Percentiles rank a stretch among this genome's conserved stretches.
Conservation (phyloP, 2,888 invertebrate species). For the Emmelina monodactyla region DNA sequence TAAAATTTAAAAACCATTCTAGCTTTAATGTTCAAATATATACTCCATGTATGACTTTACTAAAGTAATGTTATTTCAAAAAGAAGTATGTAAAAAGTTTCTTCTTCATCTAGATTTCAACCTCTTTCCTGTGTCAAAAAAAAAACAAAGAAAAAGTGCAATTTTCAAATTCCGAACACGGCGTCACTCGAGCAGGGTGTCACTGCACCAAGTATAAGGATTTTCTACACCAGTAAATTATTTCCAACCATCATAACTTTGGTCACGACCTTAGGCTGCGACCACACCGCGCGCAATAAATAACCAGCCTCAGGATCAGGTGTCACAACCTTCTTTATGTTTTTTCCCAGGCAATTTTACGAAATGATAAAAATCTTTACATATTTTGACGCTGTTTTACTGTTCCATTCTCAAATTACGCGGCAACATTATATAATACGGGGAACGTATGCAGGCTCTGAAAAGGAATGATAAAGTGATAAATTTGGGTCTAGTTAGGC, state of each 20-base stretch:
- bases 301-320: slow-evolving; percentile 61
- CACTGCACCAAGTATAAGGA: too few relatives aligned
- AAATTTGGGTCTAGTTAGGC: neutral
- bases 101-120: too few relatives aligned
- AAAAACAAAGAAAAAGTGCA: too few relatives aligned
- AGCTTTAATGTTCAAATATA: too few relatives aligned
- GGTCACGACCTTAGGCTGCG: slow-evolving; percentile 55
- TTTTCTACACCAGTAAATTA: slow-evolving; percentile 43
- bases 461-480: slow-evolving; percentile 1
- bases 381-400: slow-evolving; percentile 66
- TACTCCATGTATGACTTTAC: too few relatives aligned
- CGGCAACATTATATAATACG: slow-evolving; percentile 56
- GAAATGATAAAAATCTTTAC: slow-evolving; percentile 67
- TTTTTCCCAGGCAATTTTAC: slow-evolving; percentile 68
- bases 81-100: too few relatives aligned
- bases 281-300: slow-evolving; percentile 58
- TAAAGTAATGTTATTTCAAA: too few relatives aligned
- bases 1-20: too few relatives aligned
- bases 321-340: slow-evolving; percentile 68
- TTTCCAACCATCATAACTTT: slow-evolving; percentile 54
- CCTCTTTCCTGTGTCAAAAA: too few relatives aligned
- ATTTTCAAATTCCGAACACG: too few relatives aligned
- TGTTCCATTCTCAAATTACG: slow-evolving; percentile 63
- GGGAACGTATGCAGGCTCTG: too few relatives aligned
- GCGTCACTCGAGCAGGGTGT: too few relatives aligned